Evolutionary conservation across 1,140 invertebrate genomes (phyloP).

Genomic region (Epicauta chinensis): DNA sequence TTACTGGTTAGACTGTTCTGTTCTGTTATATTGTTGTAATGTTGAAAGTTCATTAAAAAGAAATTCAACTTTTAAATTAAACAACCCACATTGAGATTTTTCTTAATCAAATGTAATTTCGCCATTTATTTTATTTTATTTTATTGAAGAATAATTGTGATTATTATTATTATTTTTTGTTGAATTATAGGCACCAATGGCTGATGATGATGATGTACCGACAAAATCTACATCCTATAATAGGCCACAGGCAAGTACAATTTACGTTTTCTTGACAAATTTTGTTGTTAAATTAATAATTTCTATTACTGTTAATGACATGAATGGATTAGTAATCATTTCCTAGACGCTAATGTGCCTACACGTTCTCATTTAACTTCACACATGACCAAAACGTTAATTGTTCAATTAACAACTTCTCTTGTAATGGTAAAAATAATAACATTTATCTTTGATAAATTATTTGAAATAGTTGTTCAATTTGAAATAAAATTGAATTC

Average conservation of each 20-base stretch:
- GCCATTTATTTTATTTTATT: too few relatives aligned
- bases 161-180: not conserved
- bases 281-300: not conserved
- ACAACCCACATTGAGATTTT: not conserved
- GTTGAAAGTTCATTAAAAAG: too few relatives aligned
- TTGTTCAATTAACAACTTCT: slow-evolving; percentile 7
- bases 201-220: slow-evolving; percentile 22
- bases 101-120: too few relatives aligned
- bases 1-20: too few relatives aligned
- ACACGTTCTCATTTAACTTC: slow-evolving; percentile 3
- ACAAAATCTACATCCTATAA: slow-evolving; percentile 13
- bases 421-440: too few relatives aligned
- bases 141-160: not conserved
- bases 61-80: not conserved
- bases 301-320: not conserved
- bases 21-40: too few relatives aligned
- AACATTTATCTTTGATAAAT: too few relatives aligned
- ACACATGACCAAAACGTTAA: slow-evolving; percentile 7
- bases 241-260: slow-evolving; percentile 18
- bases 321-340: slow-evolving; percentile 14
- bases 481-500: slow-evolving; percentile 1
- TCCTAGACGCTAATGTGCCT: slow-evolving; percentile 10
- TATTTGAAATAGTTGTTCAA: not conserved
- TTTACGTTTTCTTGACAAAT: slow-evolving; percentile 5
- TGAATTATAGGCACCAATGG: slow-evolving; percentile 19